Percentiles rank a stretch among this genome's conserved stretches.
Conservation (phyloP, 2,888 invertebrate species). For the Gibbula magus region DNA sequence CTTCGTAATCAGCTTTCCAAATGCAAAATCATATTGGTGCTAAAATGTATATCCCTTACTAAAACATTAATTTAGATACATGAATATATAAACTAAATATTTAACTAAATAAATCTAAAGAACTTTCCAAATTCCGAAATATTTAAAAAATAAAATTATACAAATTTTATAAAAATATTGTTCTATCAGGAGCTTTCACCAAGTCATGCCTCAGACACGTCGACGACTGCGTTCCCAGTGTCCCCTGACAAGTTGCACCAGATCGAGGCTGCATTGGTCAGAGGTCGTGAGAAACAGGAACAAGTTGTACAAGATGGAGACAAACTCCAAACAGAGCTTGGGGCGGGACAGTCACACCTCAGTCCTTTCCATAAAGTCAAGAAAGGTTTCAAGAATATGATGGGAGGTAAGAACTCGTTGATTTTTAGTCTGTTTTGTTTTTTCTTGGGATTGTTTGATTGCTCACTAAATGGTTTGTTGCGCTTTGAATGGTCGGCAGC, state of each 20-base stretch:
- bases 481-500: no score
- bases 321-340: neutral
- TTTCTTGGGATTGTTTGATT: no score
- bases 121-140: no score
- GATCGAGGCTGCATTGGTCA: conserved; percentile 37
- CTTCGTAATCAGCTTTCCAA: no score
- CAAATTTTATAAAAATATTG: no score
- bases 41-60: no score
- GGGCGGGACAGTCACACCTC: conserved; percentile 26
- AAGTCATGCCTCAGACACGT: conserved; percentile 4
- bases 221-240: conserved; percentile 18
- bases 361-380: conserved; percentile 49
- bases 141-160: no score
- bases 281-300: conserved; percentile 27
- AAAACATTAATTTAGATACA: no score
- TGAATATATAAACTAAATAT: no score
- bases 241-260: conserved; percentile 41
- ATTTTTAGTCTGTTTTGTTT: neutral
- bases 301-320: conserved; percentile 5
- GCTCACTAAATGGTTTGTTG: no score
- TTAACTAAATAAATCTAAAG: no score
- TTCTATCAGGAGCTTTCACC: neutral
- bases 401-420: conserved; percentile 50
- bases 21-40: no score
- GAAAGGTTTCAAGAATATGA: conserved; percentile 53